phyloP scores from a whole-genome alignment of 2,797 vertebrate species.

The Hippocampus kuda region DNA sequence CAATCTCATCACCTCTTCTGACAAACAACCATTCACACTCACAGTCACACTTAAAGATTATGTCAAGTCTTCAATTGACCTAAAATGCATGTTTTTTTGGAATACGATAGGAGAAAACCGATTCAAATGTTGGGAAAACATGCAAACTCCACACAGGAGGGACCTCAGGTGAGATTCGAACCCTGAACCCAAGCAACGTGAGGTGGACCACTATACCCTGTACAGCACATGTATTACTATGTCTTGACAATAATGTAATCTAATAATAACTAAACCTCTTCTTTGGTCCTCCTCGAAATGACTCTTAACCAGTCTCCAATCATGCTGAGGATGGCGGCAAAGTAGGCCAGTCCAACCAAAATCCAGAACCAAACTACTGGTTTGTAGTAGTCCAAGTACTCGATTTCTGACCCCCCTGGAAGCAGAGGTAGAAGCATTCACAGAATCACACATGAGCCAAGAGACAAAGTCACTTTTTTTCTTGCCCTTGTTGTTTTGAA shows the following conservation, averaged over 20 bases:
- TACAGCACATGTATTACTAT: no score
- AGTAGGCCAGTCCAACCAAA: constrained; percentile 90
- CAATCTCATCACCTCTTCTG: no score
- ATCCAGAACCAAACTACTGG: constrained; percentile 98
- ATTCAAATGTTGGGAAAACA: no score
- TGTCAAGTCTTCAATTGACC: no score
- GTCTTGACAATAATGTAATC: neutral
- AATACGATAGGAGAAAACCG: no score
- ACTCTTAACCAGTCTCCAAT: constrained; percentile 94
- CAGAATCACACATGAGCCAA: neutral
- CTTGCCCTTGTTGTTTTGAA: neutral
- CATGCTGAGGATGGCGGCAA: constrained; percentile 95
- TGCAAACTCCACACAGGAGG: no score
- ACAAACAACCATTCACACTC: no score
- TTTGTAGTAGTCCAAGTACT: constrained; percentile 91
- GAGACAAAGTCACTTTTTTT: neutral
- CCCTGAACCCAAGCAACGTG: neutral
- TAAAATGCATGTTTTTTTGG: no score
- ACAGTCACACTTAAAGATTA: no score
- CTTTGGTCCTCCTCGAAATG: constrained; percentile 90
- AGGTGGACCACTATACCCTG: neutral
- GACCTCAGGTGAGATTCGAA: neutral
- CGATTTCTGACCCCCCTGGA: constrained; percentile 85
- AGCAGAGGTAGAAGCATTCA: constrained; percentile 13
- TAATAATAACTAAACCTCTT: constrained; percentile 72